A percentile compares a stretch with the other conserved stretches of the same genome.
Evolutionary conservation across 64 coral and sea anemone genomes (phyloP).

Genomic region (Stichodactyla helianthus): DNA sequence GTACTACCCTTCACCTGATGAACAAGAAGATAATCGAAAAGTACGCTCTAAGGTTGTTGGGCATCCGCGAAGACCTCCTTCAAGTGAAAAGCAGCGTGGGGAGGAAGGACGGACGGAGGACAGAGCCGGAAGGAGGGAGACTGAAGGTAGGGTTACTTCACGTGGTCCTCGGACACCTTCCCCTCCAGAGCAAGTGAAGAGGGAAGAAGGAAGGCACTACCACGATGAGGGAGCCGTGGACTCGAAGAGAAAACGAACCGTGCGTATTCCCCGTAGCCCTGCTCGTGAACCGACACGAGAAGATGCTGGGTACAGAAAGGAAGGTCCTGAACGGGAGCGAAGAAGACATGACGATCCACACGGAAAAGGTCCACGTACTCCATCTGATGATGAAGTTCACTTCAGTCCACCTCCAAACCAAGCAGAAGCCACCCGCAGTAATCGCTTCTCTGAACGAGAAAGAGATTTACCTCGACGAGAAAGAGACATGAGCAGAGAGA

Average conservation of each 20-base stretch:
- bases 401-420: background rate
- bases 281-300: background rate
- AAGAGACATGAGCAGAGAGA: conserved; percentile 5
- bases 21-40: conserved; percentile 12
- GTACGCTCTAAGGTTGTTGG: background rate
- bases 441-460: conserved; percentile 17
- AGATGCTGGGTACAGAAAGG: background rate
- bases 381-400: conserved; percentile 11
- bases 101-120: conserved; percentile 33
- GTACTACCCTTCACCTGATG: conserved; percentile 5
- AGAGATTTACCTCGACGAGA: conserved; percentile 31
- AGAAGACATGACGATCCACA: conserved; percentile 10
- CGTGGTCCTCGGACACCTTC: conserved; percentile 30
- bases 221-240: background rate
- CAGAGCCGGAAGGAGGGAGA: conserved; percentile 2
- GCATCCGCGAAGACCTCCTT: background rate
- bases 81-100: conserved; percentile 16
- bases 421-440: conserved; percentile 4
- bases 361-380: conserved; percentile 36
- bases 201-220: conserved; percentile 1
- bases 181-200: background rate
- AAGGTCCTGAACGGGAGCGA: background rate
- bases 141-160: background rate
- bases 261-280: background rate
- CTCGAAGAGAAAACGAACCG: background rate